Base-by-base conservation (phyloP, 2,797 vertebrate species). In the Sorex maritimensis region DNA sequence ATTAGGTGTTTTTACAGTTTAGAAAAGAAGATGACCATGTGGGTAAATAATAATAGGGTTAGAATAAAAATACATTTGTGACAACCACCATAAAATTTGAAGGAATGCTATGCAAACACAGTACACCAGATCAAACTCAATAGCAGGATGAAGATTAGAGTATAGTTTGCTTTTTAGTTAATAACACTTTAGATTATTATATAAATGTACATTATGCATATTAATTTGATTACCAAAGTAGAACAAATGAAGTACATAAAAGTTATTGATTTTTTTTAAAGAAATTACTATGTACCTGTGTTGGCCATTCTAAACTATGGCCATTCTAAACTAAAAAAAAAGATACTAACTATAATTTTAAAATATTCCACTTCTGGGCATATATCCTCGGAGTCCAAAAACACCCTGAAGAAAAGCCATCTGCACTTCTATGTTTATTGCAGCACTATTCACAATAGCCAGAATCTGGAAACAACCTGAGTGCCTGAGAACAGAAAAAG, bases 181-280 rank as follows among this genome's bases (percentile, higher is more conserved):
- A 30, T 97, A 96, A 49, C 41, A 95, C 74, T 24, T 11, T 13
- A 34, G n/a, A 94, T 92, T 92, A 95, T 68, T 74, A 86, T 28
- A 95, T 93, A 97, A 94, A 88, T 85, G 94, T 34, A 46, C 19
- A 95, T 89, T 93, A 94, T 63, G 79, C 0, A 13, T 41, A n/a
- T 96, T 96, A 91, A 95, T 96, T 96, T 95, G 58, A 86, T 95
- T 80, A 93, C 10, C 85, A 65, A 24, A 95, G 86, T 74, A 93
- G 96, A 94, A 14, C 34, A 96, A 81, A 71, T 44, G 83, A 28
- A 71, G 30, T 21, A 26, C 93, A n/a, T 81, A 95, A n/a, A 92
- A 92, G 93, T 94, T 93, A 96, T 30, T 95, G 92, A 97, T 93
- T 97, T 96, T 96, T 24, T 73, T 91, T 88, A 19, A 4, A 78